Evolutionary conservation across 2,797 vertebrate species (phyloP).

Genomic region (Urocyon cinereoargenteus): DNA sequence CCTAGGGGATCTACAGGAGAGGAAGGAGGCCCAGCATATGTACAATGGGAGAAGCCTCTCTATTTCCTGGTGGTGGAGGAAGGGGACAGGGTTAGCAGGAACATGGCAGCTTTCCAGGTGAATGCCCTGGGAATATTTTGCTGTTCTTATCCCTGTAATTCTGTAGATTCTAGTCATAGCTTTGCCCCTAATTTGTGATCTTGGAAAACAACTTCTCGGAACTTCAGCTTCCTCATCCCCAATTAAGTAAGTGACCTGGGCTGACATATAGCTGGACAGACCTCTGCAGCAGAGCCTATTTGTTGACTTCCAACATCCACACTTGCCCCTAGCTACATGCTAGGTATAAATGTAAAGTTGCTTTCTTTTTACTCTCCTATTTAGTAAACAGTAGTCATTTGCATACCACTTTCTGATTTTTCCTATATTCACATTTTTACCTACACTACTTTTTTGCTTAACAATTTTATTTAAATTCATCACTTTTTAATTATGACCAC

Average conservation of each 20-base stretch:
- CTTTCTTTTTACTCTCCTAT: background rate
- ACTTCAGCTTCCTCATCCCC: background rate
- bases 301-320: background rate
- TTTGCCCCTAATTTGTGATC: slow-evolving; percentile 8
- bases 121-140: background rate
- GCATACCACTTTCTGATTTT: background rate
- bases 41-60: background rate
- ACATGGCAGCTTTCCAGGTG: background rate
- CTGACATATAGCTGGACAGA: background rate
- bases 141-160: background rate
- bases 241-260: background rate
- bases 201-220: background rate
- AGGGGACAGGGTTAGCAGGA: background rate
- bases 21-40: no score
- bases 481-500: background rate
- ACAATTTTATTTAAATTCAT: slow-evolving; percentile 16
- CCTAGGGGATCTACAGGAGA: background rate
- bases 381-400: slow-evolving; percentile 44
- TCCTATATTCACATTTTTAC: background rate
- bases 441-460: background rate
- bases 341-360: background rate
- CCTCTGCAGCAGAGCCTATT: no score
- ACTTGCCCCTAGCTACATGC: background rate
- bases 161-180: background rate
- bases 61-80: background rate